Evolutionary conservation across 2,888 invertebrate genomes (phyloP).

Genomic region (Trimorus sp.): DNA sequence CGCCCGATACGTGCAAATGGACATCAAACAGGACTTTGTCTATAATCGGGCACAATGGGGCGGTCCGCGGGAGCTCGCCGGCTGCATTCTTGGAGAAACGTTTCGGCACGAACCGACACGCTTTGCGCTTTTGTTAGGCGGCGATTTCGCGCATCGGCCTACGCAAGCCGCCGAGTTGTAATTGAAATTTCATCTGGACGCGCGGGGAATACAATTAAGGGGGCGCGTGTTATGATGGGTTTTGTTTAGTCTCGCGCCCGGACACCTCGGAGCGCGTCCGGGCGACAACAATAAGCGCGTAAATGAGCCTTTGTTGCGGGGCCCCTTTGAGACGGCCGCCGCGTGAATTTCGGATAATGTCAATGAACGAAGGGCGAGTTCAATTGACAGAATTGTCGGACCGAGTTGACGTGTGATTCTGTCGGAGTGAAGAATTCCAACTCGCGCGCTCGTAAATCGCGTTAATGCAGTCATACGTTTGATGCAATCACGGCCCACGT

Average conservation of each 20-base stretch:
- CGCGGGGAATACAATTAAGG: constrained; percentile 56
- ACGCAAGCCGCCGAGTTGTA: constrained; percentile 72
- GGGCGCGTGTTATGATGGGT: constrained; percentile 29
- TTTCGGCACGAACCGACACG: constrained; percentile 62
- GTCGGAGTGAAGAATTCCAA: neutral
- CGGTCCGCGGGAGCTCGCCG: constrained; percentile 60
- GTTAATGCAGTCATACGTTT: constrained; percentile 29
- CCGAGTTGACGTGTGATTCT: neutral
- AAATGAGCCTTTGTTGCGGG: constrained; percentile 43
- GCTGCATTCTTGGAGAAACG: constrained; percentile 70
- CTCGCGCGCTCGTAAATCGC: constrained; percentile 21
- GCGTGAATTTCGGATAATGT: constrained; percentile 37
- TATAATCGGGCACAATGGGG: constrained; percentile 76
- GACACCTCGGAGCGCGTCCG: constrained; percentile 37
- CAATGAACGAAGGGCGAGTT: neutral
- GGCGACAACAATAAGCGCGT: constrained; percentile 43
- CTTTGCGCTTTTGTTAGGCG: constrained; percentile 63
- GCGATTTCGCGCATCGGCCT: constrained; percentile 72
- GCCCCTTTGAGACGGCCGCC: constrained; percentile 8
- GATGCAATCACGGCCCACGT: constrained; percentile 18
- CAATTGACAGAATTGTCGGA: constrained; percentile 25
- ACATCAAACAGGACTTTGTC: constrained; percentile 74
- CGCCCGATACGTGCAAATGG: constrained; percentile 54
- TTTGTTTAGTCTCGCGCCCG: constrained; percentile 43
- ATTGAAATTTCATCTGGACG: constrained; percentile 76